These are phyloP conservation scores for Spisula solida DNA, from an alignment of 2,888 invertebrate genomes.

Conservation along the genomic window DNA sequence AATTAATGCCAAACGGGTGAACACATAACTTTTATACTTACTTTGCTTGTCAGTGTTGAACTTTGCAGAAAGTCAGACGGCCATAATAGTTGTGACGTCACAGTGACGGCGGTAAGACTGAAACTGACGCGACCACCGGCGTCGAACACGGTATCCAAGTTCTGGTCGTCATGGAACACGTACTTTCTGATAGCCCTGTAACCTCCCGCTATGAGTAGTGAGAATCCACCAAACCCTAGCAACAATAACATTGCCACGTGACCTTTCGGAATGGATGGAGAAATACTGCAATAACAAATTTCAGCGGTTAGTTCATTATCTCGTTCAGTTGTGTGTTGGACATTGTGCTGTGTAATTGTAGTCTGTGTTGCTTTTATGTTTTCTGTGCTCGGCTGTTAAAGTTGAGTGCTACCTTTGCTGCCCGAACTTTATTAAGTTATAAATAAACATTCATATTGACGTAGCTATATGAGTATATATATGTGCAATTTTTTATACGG, in stretches of 20 bases:
- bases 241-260: constrained; percentile 76
- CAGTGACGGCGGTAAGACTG: constrained; percentile 80
- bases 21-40: too few relatives aligned
- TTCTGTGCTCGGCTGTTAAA: too few relatives aligned
- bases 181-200: constrained; percentile 77
- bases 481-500: too few relatives aligned
- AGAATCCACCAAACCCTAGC: constrained; percentile 80
- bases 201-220: constrained; percentile 75
- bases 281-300: constrained; percentile 48
- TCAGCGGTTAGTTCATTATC: neutral
- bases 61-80: constrained; percentile 81
- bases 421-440: too few relatives aligned
- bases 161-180: constrained; percentile 78
- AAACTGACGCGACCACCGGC: constrained; percentile 80
- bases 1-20: too few relatives aligned
- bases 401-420: too few relatives aligned
- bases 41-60: constrained; percentile 78
- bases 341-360: too few relatives aligned
- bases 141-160: constrained; percentile 81
- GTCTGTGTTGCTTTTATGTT: too few relatives aligned
- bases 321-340: too few relatives aligned
- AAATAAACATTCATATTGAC: too few relatives aligned
- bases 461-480: too few relatives aligned
- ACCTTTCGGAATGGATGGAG: constrained; percentile 74
- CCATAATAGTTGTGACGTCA: constrained; percentile 81